Evolutionary conservation across 2,888 invertebrate species (phyloP), one percentile per base, ranked within the genome.

Genomic region (Teleiodes luculella): DNA sequence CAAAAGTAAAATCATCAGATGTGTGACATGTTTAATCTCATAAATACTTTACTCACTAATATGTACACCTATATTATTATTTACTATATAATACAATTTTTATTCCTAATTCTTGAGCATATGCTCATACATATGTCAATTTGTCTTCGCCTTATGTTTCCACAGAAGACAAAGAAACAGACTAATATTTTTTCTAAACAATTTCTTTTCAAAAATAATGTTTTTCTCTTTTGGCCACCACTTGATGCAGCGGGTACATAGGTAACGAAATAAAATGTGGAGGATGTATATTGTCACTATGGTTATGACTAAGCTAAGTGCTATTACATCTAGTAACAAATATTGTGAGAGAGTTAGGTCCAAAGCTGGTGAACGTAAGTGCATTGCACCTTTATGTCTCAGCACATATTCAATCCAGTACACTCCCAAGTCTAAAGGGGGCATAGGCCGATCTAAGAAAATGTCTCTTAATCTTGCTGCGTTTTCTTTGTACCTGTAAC

Each of bases 341-440:
- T 85, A 80, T 83, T 92, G 91, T 30, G 85, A 73, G 58, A 82
- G 74, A 0, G 83, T 68, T 13, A 92, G 72, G 55, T 91, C 88
- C 1, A 88, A 73, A 0, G 90, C 90, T 0, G 90, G 86, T n/a
- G 89, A 90, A 37, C 89, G 77, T 24, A 92, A 58, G 56, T 91
- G 91, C 1, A 72, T 61, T 0, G 91, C 91, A 0, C 92, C 92
- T 54, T 90, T 87, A 62, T 92, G 91, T 35, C 92, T 85, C 6
- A 92, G 73, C 0, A 93, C 91, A 61, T 93, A 92, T 70, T 93
- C 93, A 49, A 91, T 88, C 93, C 93, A 93, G 74, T 91, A 93
- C 0, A 92, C 77, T 0, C 92, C 92, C 20, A 91, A 91, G 28
- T 93, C 92, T 56, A 93, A 63, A 0, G 93, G 91, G 13, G 86